phyloP scores from a whole-genome alignment of 2,113 vertebrate genomes.

The Thymallus thymallus region DNA sequence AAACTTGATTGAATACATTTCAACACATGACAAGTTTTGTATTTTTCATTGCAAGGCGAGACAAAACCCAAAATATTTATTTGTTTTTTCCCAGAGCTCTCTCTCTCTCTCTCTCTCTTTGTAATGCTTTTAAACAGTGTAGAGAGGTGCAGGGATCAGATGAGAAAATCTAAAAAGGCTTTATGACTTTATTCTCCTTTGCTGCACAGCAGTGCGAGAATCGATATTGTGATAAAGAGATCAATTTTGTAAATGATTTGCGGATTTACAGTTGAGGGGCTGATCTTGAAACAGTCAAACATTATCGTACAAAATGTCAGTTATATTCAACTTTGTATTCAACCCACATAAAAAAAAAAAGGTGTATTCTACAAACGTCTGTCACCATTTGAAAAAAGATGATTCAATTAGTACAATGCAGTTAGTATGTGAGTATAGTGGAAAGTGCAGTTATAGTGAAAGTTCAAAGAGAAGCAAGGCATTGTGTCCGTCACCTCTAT shows the following conservation, averaged over 20 bases:
- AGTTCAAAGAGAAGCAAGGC: background rate
- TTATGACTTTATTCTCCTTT: slow-evolving; percentile 46
- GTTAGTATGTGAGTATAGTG: background rate
- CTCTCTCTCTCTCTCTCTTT: too few relatives aligned
- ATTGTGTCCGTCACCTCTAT: background rate
- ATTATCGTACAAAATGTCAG: background rate
- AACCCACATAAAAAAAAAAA: background rate
- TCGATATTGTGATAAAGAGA: slow-evolving; percentile 26
- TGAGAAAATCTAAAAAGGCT: slow-evolving; percentile 16
- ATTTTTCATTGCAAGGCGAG: slow-evolving; percentile 47
- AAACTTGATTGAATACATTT: slow-evolving; percentile 44
- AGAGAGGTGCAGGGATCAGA: slow-evolving; percentile 4
- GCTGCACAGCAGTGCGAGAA: slow-evolving; percentile 17
- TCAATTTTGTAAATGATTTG: slow-evolving; percentile 27
- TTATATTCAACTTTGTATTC: background rate
- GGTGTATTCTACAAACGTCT: background rate
- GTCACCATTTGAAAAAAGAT: background rate
- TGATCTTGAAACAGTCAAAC: background rate
- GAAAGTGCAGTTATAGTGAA: background rate
- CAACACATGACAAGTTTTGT: slow-evolving; percentile 36
- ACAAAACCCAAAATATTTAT: slow-evolving; percentile 14
- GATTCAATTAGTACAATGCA: background rate
- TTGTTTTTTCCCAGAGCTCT: background rate
- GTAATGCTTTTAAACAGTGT: too few relatives aligned
- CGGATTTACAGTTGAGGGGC: background rate